A percentile compares a stretch with the other conserved stretches of the same genome.
Conservation (phyloP, 2,888 invertebrate genomes). For the Trichopoda pennipes region DNA sequence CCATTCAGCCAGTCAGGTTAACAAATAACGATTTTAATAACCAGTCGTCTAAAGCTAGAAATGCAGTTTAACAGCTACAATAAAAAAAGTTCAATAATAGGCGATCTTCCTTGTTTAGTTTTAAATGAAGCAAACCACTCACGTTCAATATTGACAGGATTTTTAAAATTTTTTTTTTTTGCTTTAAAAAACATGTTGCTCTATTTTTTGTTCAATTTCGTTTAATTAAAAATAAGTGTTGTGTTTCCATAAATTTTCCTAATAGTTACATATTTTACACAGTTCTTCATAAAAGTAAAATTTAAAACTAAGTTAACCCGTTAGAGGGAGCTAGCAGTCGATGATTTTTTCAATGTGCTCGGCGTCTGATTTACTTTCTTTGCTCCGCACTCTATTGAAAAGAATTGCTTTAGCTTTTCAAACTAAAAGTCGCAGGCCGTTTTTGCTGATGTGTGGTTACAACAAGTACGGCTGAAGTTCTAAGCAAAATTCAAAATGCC, state of each 20-base stretch:
- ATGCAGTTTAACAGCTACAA: conserved; percentile 47
- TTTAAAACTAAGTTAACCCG: conserved; percentile 32
- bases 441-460: no score
- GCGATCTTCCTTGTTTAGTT: conserved; percentile 55
- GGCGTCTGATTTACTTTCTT: no score
- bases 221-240: conserved; percentile 15
- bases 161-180: not conserved
- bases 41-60: conserved; percentile 38
- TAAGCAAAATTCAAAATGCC: no score
- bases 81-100: conserved; percentile 64
- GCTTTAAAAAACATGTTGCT: conserved; percentile 35
- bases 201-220: conserved; percentile 29
- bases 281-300: conserved; percentile 46
- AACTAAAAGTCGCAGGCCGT: no score
- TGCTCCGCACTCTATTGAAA: no score
- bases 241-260: conserved; percentile 49
- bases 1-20: conserved; percentile 3
- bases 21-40: conserved; percentile 5
- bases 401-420: no score
- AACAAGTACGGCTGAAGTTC: no score
- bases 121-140: not conserved
- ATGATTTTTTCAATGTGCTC: no score
- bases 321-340: not conserved
- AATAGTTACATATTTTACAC: conserved; percentile 59
- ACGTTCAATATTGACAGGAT: conserved; percentile 9